Evolutionary conservation across 1,140 invertebrate genomes (phyloP).

Genomic region (Brachionus asplanchnoidis): DNA sequence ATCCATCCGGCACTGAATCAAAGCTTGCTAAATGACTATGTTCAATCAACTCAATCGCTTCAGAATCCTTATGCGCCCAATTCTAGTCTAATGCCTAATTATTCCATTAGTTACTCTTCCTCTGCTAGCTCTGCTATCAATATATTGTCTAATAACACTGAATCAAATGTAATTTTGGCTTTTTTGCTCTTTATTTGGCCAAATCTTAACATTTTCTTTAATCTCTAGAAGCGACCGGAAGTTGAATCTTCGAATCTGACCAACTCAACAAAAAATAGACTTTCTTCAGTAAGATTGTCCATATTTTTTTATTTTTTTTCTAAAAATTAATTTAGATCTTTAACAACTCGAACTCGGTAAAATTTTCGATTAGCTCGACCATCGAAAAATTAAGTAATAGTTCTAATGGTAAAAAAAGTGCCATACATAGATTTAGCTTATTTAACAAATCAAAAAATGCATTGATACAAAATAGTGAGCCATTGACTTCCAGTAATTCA

Average conservation of each 20-base stretch:
- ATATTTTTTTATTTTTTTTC: background rate
- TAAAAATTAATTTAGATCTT: constrained; percentile 13
- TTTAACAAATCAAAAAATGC: background rate
- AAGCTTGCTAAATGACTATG: constrained; percentile 9
- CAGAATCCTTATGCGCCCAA: background rate
- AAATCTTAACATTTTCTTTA: background rate
- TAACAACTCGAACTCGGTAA: background rate
- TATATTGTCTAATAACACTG: background rate
- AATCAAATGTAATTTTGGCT: constrained; percentile 23
- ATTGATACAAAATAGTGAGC: background rate
- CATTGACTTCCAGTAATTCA: background rate
- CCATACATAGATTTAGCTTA: background rate
- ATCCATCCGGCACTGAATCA: constrained; percentile 21
- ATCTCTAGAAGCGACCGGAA: background rate
- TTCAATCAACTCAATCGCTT: background rate
- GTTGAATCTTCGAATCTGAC: background rate
- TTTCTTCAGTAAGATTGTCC: background rate
- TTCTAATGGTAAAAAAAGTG: background rate
- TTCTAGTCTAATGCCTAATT: background rate
- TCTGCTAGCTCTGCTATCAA: constrained; percentile 29
- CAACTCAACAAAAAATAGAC: background rate
- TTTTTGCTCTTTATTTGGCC: background rate
- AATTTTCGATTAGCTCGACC: background rate
- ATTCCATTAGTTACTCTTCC: constrained; percentile 4
- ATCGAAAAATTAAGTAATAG: constrained; percentile 20